Conservation (phyloP, 2,797 vertebrate species). For the Clamator glandarius region DNA sequence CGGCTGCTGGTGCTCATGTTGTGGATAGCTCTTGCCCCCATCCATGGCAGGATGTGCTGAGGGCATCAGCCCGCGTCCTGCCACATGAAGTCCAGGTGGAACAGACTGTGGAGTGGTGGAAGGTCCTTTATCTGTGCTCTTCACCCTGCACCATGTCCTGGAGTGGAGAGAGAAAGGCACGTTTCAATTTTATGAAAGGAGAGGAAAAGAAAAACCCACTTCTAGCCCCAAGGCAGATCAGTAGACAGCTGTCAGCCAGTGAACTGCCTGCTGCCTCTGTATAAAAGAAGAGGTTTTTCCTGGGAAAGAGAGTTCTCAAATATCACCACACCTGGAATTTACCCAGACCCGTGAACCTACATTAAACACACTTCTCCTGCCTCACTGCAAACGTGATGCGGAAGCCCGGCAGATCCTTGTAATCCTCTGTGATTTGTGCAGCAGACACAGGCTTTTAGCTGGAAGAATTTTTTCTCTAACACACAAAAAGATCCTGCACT, state of each 20-base stretch:
- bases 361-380: not conserved
- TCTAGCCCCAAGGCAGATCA: not conserved
- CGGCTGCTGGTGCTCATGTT: constrained; percentile 70
- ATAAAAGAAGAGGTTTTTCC: not conserved
- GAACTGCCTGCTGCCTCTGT: not conserved
- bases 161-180: not conserved
- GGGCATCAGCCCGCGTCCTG: constrained; percentile 80
- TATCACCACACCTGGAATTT: constrained; percentile 28
- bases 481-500: not conserved
- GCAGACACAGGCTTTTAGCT: not conserved
- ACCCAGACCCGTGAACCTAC: not conserved
- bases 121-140: constrained; percentile 65
- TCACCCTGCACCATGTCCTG: constrained; percentile 65
- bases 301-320: not conserved
- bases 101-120: not conserved
- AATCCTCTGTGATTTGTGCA: fast-evolving
- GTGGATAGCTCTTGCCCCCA: constrained; percentile 81
- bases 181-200: not conserved
- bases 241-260: not conserved
- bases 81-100: constrained; percentile 46
- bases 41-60: constrained; percentile 90
- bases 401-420: not conserved
- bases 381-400: fast-evolving
- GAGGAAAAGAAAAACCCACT: not conserved
- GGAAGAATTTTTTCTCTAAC: not conserved